Evolutionary conservation across 2,888 invertebrate species (phyloP).

Genomic region (Escarpia spicata): DNA sequence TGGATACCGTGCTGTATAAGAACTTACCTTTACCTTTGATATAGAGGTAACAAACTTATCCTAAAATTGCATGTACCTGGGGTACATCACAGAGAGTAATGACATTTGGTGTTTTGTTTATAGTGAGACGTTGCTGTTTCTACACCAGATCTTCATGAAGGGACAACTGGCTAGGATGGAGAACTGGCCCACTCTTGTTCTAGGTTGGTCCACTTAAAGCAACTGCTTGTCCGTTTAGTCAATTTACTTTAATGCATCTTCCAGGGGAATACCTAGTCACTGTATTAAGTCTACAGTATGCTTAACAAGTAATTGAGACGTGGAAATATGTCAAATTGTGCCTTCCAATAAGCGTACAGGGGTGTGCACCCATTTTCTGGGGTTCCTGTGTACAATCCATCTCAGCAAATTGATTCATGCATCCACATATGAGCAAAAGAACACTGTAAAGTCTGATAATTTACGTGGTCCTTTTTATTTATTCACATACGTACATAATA

Average conservation of each 20-base stretch:
- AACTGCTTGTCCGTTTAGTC: background rate
- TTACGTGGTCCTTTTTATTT: too few relatives aligned
- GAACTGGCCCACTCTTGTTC: constrained; percentile 90
- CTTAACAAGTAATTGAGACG: too few relatives aligned
- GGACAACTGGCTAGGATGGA: constrained; percentile 90
- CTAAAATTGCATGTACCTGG: background rate
- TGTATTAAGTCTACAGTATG: too few relatives aligned
- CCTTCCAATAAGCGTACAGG: too few relatives aligned
- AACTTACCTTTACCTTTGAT: background rate
- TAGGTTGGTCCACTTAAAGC: constrained; percentile 74
- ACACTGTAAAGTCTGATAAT: too few relatives aligned
- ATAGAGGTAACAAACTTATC: background rate
- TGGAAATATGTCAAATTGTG: too few relatives aligned
- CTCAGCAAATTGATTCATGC: too few relatives aligned
- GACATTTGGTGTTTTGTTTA: constrained; percentile 37
- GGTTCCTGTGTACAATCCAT: too few relatives aligned
- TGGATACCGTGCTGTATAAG: background rate
- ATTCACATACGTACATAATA: too few relatives aligned
- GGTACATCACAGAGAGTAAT: background rate
- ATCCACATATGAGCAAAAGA: too few relatives aligned
- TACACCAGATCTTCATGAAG: constrained; percentile 93
- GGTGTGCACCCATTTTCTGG: too few relatives aligned
- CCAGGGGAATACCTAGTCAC: background rate
- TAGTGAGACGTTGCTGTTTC: constrained; percentile 87
- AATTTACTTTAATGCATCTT: background rate